These are phyloP conservation scores for Chloropsis hardwickii DNA, from an alignment of 2,113 vertebrate species.

Conservation along the genomic window DNA sequence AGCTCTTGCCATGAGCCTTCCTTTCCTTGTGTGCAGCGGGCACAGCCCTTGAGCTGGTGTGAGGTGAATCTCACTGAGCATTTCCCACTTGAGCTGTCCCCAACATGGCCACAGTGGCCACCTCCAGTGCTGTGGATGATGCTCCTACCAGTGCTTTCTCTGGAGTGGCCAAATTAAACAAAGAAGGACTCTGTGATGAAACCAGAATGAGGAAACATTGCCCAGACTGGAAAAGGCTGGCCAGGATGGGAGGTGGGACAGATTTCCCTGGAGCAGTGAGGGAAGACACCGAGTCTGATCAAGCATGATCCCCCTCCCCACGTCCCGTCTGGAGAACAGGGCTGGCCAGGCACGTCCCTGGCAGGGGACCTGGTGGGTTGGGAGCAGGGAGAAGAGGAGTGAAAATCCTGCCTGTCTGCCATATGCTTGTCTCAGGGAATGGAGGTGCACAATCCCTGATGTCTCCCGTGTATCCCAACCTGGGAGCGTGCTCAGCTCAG, in stretches of 20 bases:
- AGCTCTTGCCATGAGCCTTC: rapidly evolving
- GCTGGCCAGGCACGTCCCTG: neutral
- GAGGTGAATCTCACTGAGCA: neutral
- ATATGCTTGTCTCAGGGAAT: neutral
- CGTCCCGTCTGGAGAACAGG: neutral
- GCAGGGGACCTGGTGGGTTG: neutral
- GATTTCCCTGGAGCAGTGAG: neutral
- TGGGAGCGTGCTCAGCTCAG: neutral
- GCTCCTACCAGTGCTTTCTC: neutral
- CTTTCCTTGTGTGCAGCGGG: neutral
- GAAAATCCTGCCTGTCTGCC: neutral
- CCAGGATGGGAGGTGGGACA: neutral
- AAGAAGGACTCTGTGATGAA: neutral
- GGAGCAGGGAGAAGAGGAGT: neutral
- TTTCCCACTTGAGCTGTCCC: neutral
- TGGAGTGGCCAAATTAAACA: neutral
- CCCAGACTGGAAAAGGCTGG: neutral
- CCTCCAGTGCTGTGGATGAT: neutral
- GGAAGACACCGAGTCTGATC: neutral
- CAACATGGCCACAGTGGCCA: neutral
- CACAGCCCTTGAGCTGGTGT: neutral
- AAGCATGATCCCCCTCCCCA: neutral
- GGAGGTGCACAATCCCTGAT: neutral
- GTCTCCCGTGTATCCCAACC: neutral
- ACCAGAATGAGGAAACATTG: neutral